phyloP scores from a whole-genome alignment of 2,797 vertebrate genomes.

The Lagorchestes hirsutus region DNA sequence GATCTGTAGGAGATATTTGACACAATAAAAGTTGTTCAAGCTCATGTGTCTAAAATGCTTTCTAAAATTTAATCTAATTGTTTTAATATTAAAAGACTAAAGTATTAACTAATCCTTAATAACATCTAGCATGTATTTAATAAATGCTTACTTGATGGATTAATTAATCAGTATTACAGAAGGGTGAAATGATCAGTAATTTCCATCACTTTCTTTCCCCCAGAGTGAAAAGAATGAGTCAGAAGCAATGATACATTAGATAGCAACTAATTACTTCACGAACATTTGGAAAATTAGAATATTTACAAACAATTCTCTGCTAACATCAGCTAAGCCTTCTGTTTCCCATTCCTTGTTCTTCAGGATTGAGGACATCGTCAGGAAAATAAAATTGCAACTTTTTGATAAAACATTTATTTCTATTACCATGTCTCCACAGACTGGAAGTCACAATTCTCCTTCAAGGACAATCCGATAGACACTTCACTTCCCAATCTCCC shows the following conservation, averaged over 20 bases:
- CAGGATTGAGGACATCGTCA: slow-evolving; percentile 5
- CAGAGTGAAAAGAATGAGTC: slow-evolving; percentile 4
- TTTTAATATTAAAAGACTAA: not conserved
- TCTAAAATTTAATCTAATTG: not conserved
- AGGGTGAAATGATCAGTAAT: not conserved
- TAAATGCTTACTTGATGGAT: not conserved
- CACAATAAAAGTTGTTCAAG: not conserved
- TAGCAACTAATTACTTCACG: slow-evolving; percentile 25
- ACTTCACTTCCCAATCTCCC: slow-evolving; percentile 12
- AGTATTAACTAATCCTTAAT: not conserved
- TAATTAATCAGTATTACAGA: not conserved
- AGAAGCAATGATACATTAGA: slow-evolving; percentile 23
- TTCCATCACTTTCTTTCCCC: slow-evolving; percentile 14
- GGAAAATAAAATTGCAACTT: slow-evolving; percentile 49
- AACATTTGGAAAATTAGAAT: slow-evolving; percentile 29
- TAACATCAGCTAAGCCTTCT: slow-evolving; percentile 7
- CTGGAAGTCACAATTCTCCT: slow-evolving; percentile 41
- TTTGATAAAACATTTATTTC: slow-evolving; percentile 25
- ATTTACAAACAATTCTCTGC: slow-evolving; percentile 17
- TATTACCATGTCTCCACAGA: not conserved
- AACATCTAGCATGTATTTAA: slow-evolving; percentile 1
- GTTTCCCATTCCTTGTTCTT: slow-evolving; percentile 31
- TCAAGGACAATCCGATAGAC: slow-evolving; percentile 38
- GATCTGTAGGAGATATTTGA: not conserved
- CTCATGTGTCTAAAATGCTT: not conserved